Conservation (phyloP, 2,113 vertebrate genomes). For the Phycodurus eques region DNA sequence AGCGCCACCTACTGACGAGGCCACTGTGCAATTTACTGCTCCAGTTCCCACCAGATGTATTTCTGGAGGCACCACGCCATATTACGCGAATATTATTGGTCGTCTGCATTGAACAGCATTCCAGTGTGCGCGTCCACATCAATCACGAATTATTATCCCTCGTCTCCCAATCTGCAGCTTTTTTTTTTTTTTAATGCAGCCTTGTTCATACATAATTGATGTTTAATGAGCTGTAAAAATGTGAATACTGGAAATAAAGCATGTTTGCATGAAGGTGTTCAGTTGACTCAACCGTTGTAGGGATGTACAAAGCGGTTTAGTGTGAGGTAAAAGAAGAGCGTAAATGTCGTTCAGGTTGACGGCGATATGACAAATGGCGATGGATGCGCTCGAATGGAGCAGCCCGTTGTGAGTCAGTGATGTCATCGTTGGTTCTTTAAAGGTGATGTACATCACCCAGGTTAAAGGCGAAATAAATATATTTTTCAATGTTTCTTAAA, state of each 20-base stretch:
- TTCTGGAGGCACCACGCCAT: background rate
- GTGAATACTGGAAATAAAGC: conserved; percentile 9
- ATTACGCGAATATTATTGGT: background rate
- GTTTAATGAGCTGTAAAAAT: background rate
- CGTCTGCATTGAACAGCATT: background rate
- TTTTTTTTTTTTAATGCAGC: background rate
- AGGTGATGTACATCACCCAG: background rate
- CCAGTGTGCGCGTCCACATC: background rate
- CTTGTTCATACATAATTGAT: background rate
- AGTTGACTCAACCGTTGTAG: background rate
- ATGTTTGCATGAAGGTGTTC: background rate
- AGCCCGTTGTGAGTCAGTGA: conserved; percentile 10
- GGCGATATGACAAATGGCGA: conserved; percentile 1
- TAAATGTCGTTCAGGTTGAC: conserved; percentile 13
- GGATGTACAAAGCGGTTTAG: too few relatives aligned
- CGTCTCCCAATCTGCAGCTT: background rate
- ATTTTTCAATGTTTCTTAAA: too few relatives aligned
- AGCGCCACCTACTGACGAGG: conserved; percentile 42
- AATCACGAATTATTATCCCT: background rate
- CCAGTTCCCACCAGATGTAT: background rate
- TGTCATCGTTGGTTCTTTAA: background rate
- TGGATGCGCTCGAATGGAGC: background rate
- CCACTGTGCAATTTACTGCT: background rate
- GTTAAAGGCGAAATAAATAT: background rate
- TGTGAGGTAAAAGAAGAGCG: conserved; percentile 7